Percentiles rank a stretch among this genome's conserved stretches.
phyloP scores from a whole-genome alignment of 2,113 vertebrate genomes.

The Thermophis baileyi region DNA sequence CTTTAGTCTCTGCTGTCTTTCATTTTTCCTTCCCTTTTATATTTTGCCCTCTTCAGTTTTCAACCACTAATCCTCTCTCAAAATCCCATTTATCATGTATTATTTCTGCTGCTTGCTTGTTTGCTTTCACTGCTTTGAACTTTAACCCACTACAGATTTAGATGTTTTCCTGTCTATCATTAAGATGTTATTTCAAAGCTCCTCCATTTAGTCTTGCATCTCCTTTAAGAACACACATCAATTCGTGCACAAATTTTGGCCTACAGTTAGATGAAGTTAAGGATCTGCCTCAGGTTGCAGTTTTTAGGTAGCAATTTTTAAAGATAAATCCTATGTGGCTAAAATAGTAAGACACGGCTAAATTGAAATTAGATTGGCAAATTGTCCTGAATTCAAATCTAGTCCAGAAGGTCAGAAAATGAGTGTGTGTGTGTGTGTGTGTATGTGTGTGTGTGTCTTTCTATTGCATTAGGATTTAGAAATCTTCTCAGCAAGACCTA shows the following conservation, averaged over 20 bases:
- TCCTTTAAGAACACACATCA: neutral
- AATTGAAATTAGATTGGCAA: neutral
- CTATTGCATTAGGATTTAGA: neutral
- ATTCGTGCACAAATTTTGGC: neutral
- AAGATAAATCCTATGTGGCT: neutral
- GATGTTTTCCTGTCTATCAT: neutral
- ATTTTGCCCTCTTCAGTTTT: neutral
- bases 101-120: neutral
- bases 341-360: neutral
- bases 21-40: neutral
- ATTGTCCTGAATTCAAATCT: neutral
- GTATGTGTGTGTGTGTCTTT: neutral
- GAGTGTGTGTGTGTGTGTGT: too few species aligned
- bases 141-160: neutral
- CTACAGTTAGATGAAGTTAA: neutral
- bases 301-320: neutral
- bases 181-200: neutral
- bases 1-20: neutral
- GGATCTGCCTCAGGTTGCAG: neutral
- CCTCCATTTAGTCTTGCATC: neutral
- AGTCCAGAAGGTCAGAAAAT: neutral
- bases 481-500: neutral
- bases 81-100: neutral
- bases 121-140: neutral
- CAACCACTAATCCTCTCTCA: neutral